Conservation (phyloP, 2,888 invertebrate species). For the Rhagonycha lutea region DNA sequence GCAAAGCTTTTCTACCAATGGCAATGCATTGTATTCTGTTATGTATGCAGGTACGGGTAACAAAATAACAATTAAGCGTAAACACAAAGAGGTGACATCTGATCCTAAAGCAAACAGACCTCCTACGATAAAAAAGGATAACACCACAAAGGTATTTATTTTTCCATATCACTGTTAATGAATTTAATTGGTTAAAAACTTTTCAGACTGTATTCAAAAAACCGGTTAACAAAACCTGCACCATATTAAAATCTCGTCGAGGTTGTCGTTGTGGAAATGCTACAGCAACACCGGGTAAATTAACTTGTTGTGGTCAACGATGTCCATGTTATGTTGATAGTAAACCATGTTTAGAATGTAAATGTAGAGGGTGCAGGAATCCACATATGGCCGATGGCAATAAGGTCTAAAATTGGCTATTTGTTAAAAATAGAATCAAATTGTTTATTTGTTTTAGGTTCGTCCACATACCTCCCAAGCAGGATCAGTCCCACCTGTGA, state of each 20-base stretch:
- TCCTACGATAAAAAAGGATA: constrained; percentile 30
- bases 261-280: constrained; percentile 92
- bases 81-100: constrained; percentile 54
- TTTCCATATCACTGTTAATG: neutral
- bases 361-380: constrained; percentile 91
- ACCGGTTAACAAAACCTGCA: constrained; percentile 52
- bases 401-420: constrained; percentile 60
- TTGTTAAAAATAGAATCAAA: neutral
- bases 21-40: constrained; percentile 68
- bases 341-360: constrained; percentile 87
- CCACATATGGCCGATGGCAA: constrained; percentile 83
- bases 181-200: constrained; percentile 38
- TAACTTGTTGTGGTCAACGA: constrained; percentile 91
- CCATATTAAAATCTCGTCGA: constrained; percentile 61
- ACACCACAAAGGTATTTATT: constrained; percentile 43
- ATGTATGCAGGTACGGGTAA: constrained; percentile 80
- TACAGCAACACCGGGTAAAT: constrained; percentile 83
- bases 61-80: constrained; percentile 82
- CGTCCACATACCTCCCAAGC: constrained; percentile 45
- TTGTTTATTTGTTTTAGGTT: constrained; percentile 38
- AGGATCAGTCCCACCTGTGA: neutral
- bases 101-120: constrained; percentile 5
- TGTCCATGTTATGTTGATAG: constrained; percentile 94
- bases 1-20: constrained; percentile 37
- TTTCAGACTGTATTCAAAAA: constrained; percentile 57